These are phyloP conservation scores for Dexiosoma caninum DNA, from an alignment of 2,888 invertebrate genomes.

Conservation along the genomic window DNA sequence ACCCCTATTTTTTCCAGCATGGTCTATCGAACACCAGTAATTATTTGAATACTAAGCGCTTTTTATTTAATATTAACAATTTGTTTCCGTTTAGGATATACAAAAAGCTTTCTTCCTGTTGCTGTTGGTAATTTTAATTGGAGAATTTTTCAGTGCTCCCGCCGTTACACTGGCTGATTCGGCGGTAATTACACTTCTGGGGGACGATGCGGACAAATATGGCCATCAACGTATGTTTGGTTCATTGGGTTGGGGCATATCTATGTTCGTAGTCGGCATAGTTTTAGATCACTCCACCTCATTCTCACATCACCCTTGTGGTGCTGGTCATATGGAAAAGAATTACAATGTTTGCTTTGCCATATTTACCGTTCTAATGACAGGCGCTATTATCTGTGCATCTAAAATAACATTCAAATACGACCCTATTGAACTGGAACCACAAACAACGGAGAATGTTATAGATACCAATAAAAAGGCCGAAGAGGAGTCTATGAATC, in stretches of 20 bases:
- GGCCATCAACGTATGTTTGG: constrained; percentile 99
- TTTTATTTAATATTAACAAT: background rate
- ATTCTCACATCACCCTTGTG: constrained; percentile 95
- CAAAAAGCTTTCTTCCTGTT: constrained; percentile 97
- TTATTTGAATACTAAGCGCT: constrained; percentile 8
- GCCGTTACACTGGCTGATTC: constrained; percentile 96
- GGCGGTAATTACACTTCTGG: constrained; percentile 91
- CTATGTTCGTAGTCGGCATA: constrained; percentile 97
- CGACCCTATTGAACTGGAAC: constrained; percentile 78
- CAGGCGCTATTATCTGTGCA: constrained; percentile 93
- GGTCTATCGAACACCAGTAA: constrained; percentile 86
- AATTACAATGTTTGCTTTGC: constrained; percentile 99
- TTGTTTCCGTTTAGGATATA: constrained; percentile 82
- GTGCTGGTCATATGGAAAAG: constrained; percentile 92
- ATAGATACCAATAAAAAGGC: constrained; percentile 78
- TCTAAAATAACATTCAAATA: constrained; percentile 87
- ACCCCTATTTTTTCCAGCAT: constrained; percentile 95
- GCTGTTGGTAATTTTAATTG: constrained; percentile 93
- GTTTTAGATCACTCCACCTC: constrained; percentile 97
- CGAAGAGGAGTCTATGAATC: constrained; percentile 90
- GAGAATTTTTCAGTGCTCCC: constrained; percentile 98
- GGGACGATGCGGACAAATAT: constrained; percentile 92
- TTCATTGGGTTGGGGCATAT: constrained; percentile 97
- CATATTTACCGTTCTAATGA: constrained; percentile 97
- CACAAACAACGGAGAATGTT: constrained; percentile 70